These are phyloP conservation scores for Napeogenes inachia DNA, from an alignment of 2,888 invertebrate genomes.

Conservation along the genomic window DNA sequence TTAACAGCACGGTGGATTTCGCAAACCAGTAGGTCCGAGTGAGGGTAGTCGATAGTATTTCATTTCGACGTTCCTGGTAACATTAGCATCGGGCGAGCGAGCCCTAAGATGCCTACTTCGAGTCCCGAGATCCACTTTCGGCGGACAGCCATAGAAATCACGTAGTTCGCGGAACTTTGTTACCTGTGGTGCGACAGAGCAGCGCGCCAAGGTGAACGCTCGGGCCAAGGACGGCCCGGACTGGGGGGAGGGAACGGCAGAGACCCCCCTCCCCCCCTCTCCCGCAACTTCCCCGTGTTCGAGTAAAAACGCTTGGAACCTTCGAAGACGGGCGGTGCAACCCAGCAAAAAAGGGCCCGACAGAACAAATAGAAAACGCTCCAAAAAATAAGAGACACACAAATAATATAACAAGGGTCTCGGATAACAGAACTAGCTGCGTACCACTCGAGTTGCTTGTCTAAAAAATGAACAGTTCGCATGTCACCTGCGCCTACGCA, in stretches of 20 bases:
- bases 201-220: slow-evolving; percentile 76
- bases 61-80: slow-evolving; percentile 63
- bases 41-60: slow-evolving; percentile 51
- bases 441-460: slow-evolving; percentile 48
- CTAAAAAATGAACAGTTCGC: slow-evolving; percentile 59
- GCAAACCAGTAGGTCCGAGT: slow-evolving; percentile 31
- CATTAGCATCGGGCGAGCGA: slow-evolving; percentile 54
- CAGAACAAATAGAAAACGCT: slow-evolving; percentile 75
- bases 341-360: slow-evolving; percentile 71
- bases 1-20: slow-evolving; percentile 37
- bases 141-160: slow-evolving; percentile 73
- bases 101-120: slow-evolving; percentile 45
- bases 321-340: slow-evolving; percentile 62
- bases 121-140: slow-evolving; percentile 60
- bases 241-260: slow-evolving; percentile 62
- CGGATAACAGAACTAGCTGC: slow-evolving; percentile 65
- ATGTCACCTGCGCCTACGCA: slow-evolving; percentile 72
- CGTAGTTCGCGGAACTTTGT: slow-evolving; percentile 77
- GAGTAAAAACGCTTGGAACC: slow-evolving; percentile 69
- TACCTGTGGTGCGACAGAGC: slow-evolving; percentile 74
- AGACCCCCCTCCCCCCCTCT: slow-evolving; percentile 39
- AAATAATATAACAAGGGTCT: slow-evolving; percentile 68
- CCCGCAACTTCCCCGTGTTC: slow-evolving; percentile 45
- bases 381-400: slow-evolving; percentile 62
- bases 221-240: slow-evolving; percentile 75